Evolutionary conservation across 2,888 invertebrate genomes (phyloP).

Genomic region (Tiliacea citrago): DNA sequence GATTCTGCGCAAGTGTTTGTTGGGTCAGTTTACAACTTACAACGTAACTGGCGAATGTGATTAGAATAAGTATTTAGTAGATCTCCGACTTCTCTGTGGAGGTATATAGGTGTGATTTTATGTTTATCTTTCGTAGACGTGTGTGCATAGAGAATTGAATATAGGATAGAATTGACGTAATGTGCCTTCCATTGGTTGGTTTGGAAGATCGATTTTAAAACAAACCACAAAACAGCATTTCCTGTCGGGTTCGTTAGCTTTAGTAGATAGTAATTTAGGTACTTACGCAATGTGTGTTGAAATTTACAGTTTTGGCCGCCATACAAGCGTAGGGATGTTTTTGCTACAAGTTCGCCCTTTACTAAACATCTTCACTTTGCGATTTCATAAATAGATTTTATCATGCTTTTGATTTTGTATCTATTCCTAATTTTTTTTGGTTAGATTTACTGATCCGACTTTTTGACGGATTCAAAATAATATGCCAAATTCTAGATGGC

Average conservation of each 20-base stretch:
- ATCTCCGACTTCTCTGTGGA: no score
- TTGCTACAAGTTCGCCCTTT: constrained; percentile 59
- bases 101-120: no score
- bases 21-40: not conserved
- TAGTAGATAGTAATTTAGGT: no score
- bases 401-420: constrained; percentile 60
- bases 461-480: constrained; percentile 42
- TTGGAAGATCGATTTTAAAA: not conserved
- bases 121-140: not conserved
- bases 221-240: not conserved
- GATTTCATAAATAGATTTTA: constrained; percentile 67
- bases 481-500: constrained; percentile 61
- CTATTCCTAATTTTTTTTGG: constrained; percentile 49
- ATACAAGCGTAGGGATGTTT: constrained; percentile 75
- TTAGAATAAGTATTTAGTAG: not conserved
- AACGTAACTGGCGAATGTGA: not conserved
- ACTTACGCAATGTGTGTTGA: constrained; percentile 81
- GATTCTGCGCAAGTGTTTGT: constrained; percentile 69
- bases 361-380: constrained; percentile 75
- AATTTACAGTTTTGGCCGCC: constrained; percentile 84
- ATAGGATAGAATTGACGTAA: not conserved
- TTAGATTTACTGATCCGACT: constrained; percentile 41
- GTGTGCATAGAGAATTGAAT: not conserved
- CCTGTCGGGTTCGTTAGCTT: not conserved
- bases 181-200: not conserved